Evolutionary conservation across 2,888 invertebrate species (phyloP).

Genomic region (Vesta saturnalis): DNA sequence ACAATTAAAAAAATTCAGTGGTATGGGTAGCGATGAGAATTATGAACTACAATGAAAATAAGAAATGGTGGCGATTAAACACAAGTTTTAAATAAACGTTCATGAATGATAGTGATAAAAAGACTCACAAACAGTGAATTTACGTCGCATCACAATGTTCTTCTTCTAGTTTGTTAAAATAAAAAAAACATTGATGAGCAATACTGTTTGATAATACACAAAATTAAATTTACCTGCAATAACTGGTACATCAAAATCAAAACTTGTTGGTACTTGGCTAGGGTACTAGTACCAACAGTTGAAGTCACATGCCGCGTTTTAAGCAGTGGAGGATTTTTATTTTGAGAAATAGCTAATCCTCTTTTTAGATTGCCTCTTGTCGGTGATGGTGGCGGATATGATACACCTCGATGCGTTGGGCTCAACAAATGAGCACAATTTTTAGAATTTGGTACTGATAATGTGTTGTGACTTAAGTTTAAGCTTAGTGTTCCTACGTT

Average conservation of each 20-base stretch:
- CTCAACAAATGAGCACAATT: slow-evolving; percentile 63
- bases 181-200: slow-evolving; percentile 13
- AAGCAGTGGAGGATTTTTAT: slow-evolving; percentile 82
- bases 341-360: slow-evolving; percentile 76
- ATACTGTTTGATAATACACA: not conserved
- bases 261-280: slow-evolving; percentile 57
- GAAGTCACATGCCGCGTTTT: slow-evolving; percentile 78
- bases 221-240: slow-evolving; percentile 58
- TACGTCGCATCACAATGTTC: slow-evolving; percentile 60
- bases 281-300: slow-evolving; percentile 45
- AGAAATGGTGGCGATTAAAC: not conserved
- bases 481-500: slow-evolving; percentile 57
- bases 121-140: slow-evolving; percentile 59
- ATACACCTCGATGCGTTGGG: slow-evolving; percentile 76
- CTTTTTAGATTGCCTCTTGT: slow-evolving; percentile 72
- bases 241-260: slow-evolving; percentile 64
- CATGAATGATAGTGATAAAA: slow-evolving; percentile 35
- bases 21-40: not conserved
- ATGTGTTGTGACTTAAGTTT: slow-evolving; percentile 63
- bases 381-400: slow-evolving; percentile 86
- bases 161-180: slow-evolving; percentile 57
- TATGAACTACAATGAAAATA: not conserved
- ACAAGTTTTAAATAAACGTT: slow-evolving; percentile 26
- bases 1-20: not conserved
- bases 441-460: slow-evolving; percentile 66